phyloP scores from a whole-genome alignment of 2,888 invertebrate species.

The Bombylius major region DNA sequence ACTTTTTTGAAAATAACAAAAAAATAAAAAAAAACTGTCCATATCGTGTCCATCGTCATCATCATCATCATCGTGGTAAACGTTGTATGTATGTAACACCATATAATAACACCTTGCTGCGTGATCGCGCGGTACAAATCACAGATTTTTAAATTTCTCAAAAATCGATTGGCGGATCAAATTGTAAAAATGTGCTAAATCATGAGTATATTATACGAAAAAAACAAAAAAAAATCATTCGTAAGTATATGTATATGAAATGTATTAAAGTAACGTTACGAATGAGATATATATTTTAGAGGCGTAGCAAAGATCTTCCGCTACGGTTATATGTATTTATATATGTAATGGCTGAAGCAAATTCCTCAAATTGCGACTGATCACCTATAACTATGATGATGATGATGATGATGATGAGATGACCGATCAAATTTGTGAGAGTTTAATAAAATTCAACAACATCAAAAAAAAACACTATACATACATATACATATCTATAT shows the following conservation, averaged over 20 bases:
- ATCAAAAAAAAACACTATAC: background rate
- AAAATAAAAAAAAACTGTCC: no score
- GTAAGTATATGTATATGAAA: background rate
- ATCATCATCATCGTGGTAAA: no score
- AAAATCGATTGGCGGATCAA: background rate
- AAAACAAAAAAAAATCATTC: no score
- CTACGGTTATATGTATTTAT: background rate
- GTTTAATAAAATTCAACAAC: background rate
- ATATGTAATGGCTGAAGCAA: background rate
- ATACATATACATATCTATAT: background rate
- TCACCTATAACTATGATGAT: background rate
- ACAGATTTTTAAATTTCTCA: background rate
- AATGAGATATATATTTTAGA: background rate
- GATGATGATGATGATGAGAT: background rate
- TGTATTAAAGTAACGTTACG: background rate
- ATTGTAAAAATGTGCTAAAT: background rate
- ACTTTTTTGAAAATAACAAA: no score
- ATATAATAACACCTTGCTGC: no score
- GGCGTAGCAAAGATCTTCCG: background rate
- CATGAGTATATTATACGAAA: background rate
- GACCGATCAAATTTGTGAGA: background rate
- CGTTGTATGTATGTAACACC: no score
- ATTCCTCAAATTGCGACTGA: background rate
- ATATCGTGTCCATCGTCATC: no score
- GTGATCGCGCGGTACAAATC: background rate